Conservation (phyloP, 1,140 invertebrate genomes). For the Anoplolepis gracilipes region DNA sequence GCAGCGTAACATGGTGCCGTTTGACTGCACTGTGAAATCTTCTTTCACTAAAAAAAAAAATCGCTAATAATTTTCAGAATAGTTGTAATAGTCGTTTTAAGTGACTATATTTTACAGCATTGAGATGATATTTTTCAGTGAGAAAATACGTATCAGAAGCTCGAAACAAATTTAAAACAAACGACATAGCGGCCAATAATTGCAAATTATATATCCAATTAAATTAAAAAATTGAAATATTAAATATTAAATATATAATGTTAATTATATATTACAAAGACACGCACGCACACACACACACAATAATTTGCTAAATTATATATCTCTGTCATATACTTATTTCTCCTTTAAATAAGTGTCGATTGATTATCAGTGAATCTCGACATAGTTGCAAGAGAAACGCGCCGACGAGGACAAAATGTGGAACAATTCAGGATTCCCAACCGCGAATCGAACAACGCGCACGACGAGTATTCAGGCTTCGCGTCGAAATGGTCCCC, state of each 20-base stretch:
- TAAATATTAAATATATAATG: background rate
- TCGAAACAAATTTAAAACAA: background rate
- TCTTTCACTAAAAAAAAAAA: background rate
- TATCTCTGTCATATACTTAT: background rate
- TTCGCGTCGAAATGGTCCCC: conserved; percentile 30
- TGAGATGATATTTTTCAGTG: background rate
- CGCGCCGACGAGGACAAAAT: background rate
- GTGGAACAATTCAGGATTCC: background rate
- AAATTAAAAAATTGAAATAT: no score
- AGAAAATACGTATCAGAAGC: background rate
- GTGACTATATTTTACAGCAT: background rate
- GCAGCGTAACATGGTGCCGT: background rate
- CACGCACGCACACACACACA: no score
- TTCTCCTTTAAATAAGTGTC: background rate
- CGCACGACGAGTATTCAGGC: background rate
- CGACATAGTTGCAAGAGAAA: conserved; percentile 9
- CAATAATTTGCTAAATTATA: background rate
- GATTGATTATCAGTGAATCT: background rate
- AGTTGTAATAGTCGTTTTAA: background rate
- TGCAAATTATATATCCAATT: background rate
- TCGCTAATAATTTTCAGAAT: background rate
- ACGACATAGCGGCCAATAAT: background rate
- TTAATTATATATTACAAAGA: no score
- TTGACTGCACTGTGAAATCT: conserved; percentile 10
- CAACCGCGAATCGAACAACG: conserved; percentile 34